These are phyloP conservation scores for Cebidichthys violaceus DNA, from an alignment of 2,113 vertebrate species.

Conservation along the genomic window DNA sequence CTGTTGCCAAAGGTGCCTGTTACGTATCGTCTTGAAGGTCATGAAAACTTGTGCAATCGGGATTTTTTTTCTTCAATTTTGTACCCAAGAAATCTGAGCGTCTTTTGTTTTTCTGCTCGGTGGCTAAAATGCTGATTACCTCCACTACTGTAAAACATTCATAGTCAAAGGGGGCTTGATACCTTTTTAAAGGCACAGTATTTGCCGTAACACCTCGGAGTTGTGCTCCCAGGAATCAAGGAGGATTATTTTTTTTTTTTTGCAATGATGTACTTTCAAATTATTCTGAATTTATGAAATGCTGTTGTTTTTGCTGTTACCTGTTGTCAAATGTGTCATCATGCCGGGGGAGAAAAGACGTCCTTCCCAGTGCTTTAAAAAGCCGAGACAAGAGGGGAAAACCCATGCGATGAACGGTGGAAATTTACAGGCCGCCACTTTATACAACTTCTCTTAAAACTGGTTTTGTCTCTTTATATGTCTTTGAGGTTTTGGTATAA, in stretches of 20 bases:
- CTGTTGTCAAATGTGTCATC: constrained; percentile 64
- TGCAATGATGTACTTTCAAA: constrained; percentile 47
- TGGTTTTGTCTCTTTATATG: constrained; percentile 55
- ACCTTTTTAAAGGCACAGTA: constrained; percentile 44
- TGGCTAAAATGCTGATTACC: constrained; percentile 20
- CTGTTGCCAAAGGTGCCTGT: constrained; percentile 36
- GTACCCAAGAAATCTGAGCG: not conserved
- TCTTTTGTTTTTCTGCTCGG: not conserved
- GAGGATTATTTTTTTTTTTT: constrained; percentile 12
- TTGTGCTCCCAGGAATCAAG: constrained; percentile 28
- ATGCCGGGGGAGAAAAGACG: constrained; percentile 20
- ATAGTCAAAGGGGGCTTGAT: constrained; percentile 39
- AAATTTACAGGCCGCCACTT: constrained; percentile 58
- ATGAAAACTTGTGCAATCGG: constrained; percentile 6
- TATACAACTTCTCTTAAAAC: constrained; percentile 55
- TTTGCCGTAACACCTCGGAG: constrained; percentile 30
- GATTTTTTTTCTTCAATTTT: constrained; percentile 20
- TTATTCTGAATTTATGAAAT: constrained; percentile 43
- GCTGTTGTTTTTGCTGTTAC: constrained; percentile 49
- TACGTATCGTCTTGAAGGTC: constrained; percentile 20
- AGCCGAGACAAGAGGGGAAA: constrained; percentile 15
- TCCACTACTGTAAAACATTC: constrained; percentile 22
- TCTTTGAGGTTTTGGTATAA: constrained; percentile 62
- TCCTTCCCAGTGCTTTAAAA: constrained; percentile 36
- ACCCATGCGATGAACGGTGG: constrained; percentile 21